Conservation (phyloP, 2,888 invertebrate genomes). For the Drosophila tanythrix region DNA sequence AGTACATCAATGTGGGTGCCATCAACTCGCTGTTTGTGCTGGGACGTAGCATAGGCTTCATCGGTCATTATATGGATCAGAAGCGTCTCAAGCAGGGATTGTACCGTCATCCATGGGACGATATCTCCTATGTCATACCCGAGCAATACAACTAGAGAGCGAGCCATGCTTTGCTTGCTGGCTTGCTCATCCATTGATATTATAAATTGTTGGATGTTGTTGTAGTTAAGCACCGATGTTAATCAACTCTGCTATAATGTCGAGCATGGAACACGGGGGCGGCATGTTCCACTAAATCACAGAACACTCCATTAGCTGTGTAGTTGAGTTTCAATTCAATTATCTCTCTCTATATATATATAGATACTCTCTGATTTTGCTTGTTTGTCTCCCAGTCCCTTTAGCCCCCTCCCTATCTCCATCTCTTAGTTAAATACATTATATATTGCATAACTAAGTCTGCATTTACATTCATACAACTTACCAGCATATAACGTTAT, state of each 20-base stretch:
- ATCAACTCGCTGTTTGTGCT: constrained; percentile 99
- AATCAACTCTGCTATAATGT: constrained; percentile 62
- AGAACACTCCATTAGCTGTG: constrained; percentile 61
- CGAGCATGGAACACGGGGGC: constrained; percentile 60
- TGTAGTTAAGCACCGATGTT: constrained; percentile 79
- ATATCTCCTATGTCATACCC: constrained; percentile 89
- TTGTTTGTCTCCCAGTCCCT: constrained; percentile 27
- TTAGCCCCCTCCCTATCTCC: constrained; percentile 8
- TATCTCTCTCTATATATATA: constrained; percentile 9
- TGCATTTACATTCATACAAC: constrained; percentile 66
- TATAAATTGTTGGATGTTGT: constrained; percentile 72
- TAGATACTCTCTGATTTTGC: constrained; percentile 27
- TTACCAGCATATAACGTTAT: constrained; percentile 51
- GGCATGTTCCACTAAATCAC: constrained; percentile 50
- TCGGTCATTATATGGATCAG: constrained; percentile 99
- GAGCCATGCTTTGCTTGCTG: background rate
- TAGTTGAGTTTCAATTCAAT: constrained; percentile 46
- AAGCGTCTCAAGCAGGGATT: constrained; percentile 99
- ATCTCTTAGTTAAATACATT: constrained; percentile 63
- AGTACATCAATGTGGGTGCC: constrained; percentile 98
- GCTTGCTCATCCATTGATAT: constrained; percentile 51
- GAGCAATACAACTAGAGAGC: constrained; percentile 83
- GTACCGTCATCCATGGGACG: constrained; percentile 99
- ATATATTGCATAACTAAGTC: constrained; percentile 55
- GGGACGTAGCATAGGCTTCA: constrained; percentile 98